Conservation (phyloP, 1,140 invertebrate genomes). For the Elymnias hypermnestra region DNA sequence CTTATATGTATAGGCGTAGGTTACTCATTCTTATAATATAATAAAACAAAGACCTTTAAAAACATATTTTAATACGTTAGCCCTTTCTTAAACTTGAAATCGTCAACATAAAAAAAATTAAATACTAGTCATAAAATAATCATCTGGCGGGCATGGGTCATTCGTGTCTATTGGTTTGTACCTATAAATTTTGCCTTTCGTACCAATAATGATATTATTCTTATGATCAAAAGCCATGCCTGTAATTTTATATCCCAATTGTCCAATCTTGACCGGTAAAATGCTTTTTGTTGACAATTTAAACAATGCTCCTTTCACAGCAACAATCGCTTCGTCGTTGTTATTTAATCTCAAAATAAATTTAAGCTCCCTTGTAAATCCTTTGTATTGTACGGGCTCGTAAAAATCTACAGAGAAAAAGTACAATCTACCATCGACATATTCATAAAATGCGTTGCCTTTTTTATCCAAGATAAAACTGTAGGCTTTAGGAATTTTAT, state of each 20-base stretch:
- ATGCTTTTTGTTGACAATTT: slow-evolving; percentile 46
- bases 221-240: slow-evolving; percentile 57
- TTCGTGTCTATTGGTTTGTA: slow-evolving; percentile 50
- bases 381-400: slow-evolving; percentile 65
- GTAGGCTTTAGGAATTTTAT: slow-evolving; percentile 60
- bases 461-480: slow-evolving; percentile 55
- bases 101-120: slow-evolving; percentile 11
- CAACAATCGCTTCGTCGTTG: slow-evolving; percentile 57
- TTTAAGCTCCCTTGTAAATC: slow-evolving; percentile 58
- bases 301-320: slow-evolving; percentile 56
- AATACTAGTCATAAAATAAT: slow-evolving; percentile 63
- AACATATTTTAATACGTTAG: too few relatives aligned
- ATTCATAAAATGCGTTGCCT: slow-evolving; percentile 63
- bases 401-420: slow-evolving; percentile 54
- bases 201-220: slow-evolving; percentile 61
- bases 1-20: too few relatives aligned
- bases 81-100: too few relatives aligned
- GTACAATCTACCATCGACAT: slow-evolving; percentile 59
- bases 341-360: slow-evolving; percentile 56
- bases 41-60: too few relatives aligned
- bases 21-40: too few relatives aligned
- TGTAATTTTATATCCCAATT: slow-evolving; percentile 59
- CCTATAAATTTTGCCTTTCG: slow-evolving; percentile 65
- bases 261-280: slow-evolving; percentile 53
- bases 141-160: slow-evolving; percentile 57